phyloP scores from a whole-genome alignment of 2,888 invertebrate species.

The Trachelus tabidus region DNA sequence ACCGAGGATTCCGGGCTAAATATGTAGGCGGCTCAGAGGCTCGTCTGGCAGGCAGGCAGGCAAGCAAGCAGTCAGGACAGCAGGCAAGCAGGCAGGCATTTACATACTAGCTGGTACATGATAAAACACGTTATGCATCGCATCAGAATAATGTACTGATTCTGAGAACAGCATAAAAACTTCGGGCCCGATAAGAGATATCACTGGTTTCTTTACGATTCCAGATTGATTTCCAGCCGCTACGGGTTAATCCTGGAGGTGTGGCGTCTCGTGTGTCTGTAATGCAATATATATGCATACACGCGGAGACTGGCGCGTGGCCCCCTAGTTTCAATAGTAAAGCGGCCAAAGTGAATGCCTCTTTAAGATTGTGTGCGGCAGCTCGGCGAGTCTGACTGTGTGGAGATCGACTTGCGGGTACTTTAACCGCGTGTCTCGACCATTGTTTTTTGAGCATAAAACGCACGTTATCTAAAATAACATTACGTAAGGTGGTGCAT shows the following conservation, averaged over 20 bases:
- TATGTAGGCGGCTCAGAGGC: conserved; percentile 19
- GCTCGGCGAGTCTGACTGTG: background rate
- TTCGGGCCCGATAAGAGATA: background rate
- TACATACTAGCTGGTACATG: conserved; percentile 11
- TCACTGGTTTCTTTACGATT: background rate
- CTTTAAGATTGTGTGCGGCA: background rate
- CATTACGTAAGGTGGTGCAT: background rate
- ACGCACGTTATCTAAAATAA: background rate
- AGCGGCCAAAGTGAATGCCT: background rate
- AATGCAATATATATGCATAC: background rate
- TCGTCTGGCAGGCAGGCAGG: background rate
- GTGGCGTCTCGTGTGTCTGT: background rate
- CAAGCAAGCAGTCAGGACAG: conserved; percentile 8
- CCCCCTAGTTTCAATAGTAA: background rate
- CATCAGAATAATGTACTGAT: background rate
- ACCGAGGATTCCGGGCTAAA: conserved; percentile 27
- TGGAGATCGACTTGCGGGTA: background rate
- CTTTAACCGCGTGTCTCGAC: background rate
- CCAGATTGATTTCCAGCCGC: conserved; percentile 5
- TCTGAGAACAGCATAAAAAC: background rate
- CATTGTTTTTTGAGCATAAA: background rate
- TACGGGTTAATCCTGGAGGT: background rate
- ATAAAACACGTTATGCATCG: conserved; percentile 13
- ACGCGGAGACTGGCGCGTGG: background rate
- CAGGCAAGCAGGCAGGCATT: conserved; percentile 10